Base-by-base conservation (phyloP, 2,888 invertebrate species). In the Lepidonotus clava region DNA sequence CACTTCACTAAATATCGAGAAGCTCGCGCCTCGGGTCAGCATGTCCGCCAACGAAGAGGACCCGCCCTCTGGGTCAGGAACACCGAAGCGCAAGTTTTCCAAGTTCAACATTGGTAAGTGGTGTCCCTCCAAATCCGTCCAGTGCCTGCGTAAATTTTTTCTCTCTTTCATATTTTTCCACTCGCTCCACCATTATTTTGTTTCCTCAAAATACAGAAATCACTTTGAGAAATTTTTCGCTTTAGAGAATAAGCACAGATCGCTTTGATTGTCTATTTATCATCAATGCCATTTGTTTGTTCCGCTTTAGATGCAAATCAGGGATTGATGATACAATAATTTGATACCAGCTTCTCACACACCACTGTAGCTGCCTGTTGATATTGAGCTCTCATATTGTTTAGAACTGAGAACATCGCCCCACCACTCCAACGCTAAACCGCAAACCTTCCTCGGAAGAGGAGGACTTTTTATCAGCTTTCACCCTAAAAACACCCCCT, bases 51-150 rank as follows among this genome's bases (percentile, higher is more conserved):
- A 91, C 28, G 93, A 93, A 71, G 93, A 93, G 76, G 91, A 92
- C 40, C 91, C 92, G 4, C 66, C 88, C 51, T 92, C 92, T 0
- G 92, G 92, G 14, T 91, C 92, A 66, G 92, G 89, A 86, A 92
- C 92, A 28, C 92, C 92, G 1, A 93, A 94, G 77, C 92, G 95
- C 86, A 94, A 94, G 88, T 94, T 94, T 87, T 94, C 94, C 89
- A 95, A 95, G 89, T 93, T 95, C 85, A 93, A 94, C 88, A 87
- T 88, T 34, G 89, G 90, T 90, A 32, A 83, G 86, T 41, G 5
- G n/a, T n/a, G n/a, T 4, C 38, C 76, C 1, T 34, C 21, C 32
- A 36, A 1, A n/a, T 4, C 38, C 76, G 0, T 34, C 21, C 32
- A 36, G 6, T 76, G 38, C 24, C 85, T 88, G 46, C 66, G 46